Percentiles rank a stretch among this genome's conserved stretches.
phyloP scores from a whole-genome alignment of 2,113 vertebrate species.

The Lepisosteus osseus region DNA sequence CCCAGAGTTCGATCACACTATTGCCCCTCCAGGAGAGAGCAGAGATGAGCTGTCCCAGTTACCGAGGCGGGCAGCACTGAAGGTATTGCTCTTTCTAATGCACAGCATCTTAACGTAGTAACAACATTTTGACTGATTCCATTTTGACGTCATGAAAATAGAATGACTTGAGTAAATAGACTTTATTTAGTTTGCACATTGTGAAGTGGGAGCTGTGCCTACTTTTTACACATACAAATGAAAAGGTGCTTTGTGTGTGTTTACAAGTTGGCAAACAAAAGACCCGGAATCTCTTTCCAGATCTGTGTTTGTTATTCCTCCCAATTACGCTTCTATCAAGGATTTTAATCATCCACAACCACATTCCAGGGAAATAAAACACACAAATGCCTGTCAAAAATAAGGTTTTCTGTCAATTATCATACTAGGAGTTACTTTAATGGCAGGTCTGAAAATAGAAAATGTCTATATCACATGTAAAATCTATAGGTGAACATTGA shows the following conservation, averaged over 20 bases:
- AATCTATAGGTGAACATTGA: no score
- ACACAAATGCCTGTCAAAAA: no score
- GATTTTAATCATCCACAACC: background rate
- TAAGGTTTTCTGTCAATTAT: no score
- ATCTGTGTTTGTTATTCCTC: background rate
- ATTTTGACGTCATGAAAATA: background rate
- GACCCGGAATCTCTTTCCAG: background rate
- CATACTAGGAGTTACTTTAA: no score
- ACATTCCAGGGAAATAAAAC: no score
- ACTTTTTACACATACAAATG: background rate
- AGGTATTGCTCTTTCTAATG: slow-evolving; percentile 36
- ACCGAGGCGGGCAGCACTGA: slow-evolving; percentile 41
- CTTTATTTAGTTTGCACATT: background rate
- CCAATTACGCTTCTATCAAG: background rate
- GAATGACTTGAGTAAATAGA: background rate
- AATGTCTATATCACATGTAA: no score
- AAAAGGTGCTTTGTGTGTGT: background rate
- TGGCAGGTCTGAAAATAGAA: no score
- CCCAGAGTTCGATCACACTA: slow-evolving; percentile 5
- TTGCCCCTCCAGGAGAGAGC: slow-evolving; percentile 17
- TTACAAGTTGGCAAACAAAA: background rate
- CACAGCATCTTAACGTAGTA: background rate
- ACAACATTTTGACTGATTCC: background rate
- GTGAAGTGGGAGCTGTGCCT: background rate
- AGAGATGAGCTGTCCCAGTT: slow-evolving; percentile 44